Base-by-base conservation (phyloP, 1,140 invertebrate species). In the Sycophila sp. region DNA sequence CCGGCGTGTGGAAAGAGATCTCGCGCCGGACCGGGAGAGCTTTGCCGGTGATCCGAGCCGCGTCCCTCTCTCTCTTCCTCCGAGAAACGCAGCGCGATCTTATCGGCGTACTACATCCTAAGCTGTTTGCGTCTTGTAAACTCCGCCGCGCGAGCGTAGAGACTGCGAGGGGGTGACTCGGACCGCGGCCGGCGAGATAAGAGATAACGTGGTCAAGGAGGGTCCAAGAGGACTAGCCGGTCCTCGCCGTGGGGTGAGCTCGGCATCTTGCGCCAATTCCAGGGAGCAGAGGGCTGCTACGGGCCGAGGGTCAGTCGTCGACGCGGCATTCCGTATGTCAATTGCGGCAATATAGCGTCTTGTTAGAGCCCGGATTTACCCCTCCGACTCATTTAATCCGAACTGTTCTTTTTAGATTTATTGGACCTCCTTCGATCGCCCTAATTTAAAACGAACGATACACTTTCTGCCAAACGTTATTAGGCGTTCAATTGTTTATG, bases 91-190 rank as follows among this genome's bases (percentile, higher is more conserved):
- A 62, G 47, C 36, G 10, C 15, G 56, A 64, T 73, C 51, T 64
- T 69, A 72, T 72, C 70, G 42, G 8, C 45, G 70, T 60, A 60
- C 53, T 53, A 72, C 63, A 67, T 67, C 58, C 56, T 72, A 72
- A 72, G 70, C 58, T 71, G 70, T 67, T 72, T 72, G 70, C 65
- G 63, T 71, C 64, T 72, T 67, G 70, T 72, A 72, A 71, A 72
- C 47, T 72, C n/a, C 24, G 26, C 30, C 4, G 38, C 4, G 55
- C 10, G 24, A n/a, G n/a, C n/a, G n/a, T n/a, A n/a, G n/a, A n/a
- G n/a, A n/a, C n/a, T n/a, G n/a, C n/a, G n/a, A n/a, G n/a, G 11
- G 2, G 11, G 36, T 45, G 56, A 15, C 10, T 45, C 2, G 47
- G 40, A 59, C 66, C 59, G 32, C 19, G 11, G 13, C 3, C 10